A percentile compares a stretch with the other conserved stretches of the same genome.
Conservation (phyloP, 2,888 invertebrate species). For the Physocephala rufipes region DNA sequence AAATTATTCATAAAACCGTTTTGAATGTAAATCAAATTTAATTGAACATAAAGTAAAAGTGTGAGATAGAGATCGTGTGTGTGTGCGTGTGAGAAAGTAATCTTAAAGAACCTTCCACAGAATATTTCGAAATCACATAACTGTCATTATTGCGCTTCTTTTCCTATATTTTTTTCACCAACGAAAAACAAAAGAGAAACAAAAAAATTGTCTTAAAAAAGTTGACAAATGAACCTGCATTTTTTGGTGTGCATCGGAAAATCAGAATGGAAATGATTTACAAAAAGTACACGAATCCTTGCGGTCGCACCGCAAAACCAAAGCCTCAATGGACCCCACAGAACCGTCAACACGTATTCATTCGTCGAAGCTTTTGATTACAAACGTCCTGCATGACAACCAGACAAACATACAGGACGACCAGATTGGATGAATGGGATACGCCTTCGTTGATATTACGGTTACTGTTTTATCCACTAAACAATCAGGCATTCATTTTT, state of each 20-base stretch:
- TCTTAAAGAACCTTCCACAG: too few species aligned
- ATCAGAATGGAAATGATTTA: not conserved
- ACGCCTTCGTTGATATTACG: not conserved
- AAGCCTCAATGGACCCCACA: constrained; percentile 56
- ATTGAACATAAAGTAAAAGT: too few species aligned
- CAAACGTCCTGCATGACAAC: constrained; percentile 27
- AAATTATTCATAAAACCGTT: too few species aligned
- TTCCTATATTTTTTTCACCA: constrained; percentile 44
- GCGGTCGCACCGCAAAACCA: constrained; percentile 59
- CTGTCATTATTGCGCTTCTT: not conserved
- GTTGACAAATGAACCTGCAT: constrained; percentile 1
- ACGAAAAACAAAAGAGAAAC: not conserved
- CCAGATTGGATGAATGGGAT: too few species aligned
- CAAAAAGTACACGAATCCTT: constrained; percentile 44
- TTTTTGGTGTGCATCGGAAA: not conserved
- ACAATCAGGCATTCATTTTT: not conserved
- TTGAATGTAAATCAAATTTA: too few species aligned
- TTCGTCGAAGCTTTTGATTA: constrained; percentile 41
- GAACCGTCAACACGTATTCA: constrained; percentile 49
- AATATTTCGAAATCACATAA: too few species aligned
- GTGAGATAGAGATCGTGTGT: too few species aligned
- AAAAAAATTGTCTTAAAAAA: too few species aligned
- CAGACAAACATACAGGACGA: not conserved
- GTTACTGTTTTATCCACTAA: constrained; percentile 2
- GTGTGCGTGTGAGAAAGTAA: too few species aligned